These are phyloP conservation scores for Nebria ingens DNA, from an alignment of 1,140 invertebrate genomes.

Conservation along the genomic window DNA sequence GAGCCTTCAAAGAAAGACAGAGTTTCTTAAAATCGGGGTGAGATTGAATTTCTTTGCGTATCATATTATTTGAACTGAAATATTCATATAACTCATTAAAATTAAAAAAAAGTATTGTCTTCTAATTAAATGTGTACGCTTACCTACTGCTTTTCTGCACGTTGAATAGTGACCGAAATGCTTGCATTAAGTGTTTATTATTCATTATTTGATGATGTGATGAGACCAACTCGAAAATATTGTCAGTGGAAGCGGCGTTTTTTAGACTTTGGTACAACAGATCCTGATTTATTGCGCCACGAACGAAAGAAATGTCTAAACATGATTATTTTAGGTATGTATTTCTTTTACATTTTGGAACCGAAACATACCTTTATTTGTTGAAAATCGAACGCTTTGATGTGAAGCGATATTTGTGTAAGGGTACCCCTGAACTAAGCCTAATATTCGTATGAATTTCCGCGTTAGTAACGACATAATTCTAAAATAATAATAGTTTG, in stretches of 20 bases:
- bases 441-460: too few species aligned
- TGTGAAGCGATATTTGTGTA: too few species aligned
- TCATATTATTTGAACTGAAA: slow-evolving; percentile 23
- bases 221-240: slow-evolving; percentile 22
- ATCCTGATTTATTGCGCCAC: slow-evolving; percentile 15
- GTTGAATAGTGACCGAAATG: slow-evolving; percentile 22
- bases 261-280: slow-evolving; percentile 24
- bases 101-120: not conserved
- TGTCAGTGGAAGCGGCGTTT: slow-evolving; percentile 17
- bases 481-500: too few species aligned
- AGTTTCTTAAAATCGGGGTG: slow-evolving; percentile 37
- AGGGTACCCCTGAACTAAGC: too few species aligned
- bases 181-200: slow-evolving; percentile 25
- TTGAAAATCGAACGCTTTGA: not conserved
- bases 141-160: slow-evolving; percentile 26
- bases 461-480: too few species aligned
- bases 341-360: too few species aligned
- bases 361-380: not conserved
- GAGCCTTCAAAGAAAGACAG: slow-evolving; percentile 39
- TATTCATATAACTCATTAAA: not conserved
- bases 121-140: slow-evolving; percentile 5
- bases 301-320: not conserved
- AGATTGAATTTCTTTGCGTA: slow-evolving; percentile 24
- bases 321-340: not conserved
- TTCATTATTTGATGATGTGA: slow-evolving; percentile 26